Evolutionary conservation across 2,888 invertebrate species (phyloP), one percentile per base, ranked within the genome.

Genomic region (Sthenelais limicola): DNA sequence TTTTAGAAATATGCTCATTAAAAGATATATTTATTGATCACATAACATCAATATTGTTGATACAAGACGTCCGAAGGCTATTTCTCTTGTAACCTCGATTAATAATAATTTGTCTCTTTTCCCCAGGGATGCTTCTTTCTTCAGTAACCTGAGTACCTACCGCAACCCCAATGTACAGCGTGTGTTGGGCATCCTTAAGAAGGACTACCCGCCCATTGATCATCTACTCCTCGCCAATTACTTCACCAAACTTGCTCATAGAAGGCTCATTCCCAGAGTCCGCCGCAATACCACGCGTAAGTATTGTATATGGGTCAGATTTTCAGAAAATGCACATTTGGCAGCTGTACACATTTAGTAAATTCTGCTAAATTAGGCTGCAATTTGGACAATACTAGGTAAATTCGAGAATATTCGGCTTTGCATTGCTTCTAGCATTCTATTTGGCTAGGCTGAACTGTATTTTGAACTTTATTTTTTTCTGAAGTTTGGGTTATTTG

Each of bases 121-220:
- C 26, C 30, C 24, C 76, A 85, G 85, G 52, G 81, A 82, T 74
- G 79, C 79, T 21, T 73, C 77, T 5, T 87, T 84, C 74, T 85
- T 88, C 77, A 72, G 79, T 4, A 77, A 74, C 3, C 78, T 86
- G 77, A 84, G 85, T 72, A 83, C 82, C 1, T 87, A 83, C 76
- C 76, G 76, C 51, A 85, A 85, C 32, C 77, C 80, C 35, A 82
- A 83, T 71, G 79, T 84, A 0, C 77, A 85, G 66, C 72, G 78
- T 28, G 78, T 82, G 2, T 72, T 86, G 62, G n/a, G 74, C 9
- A 75, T 81, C 18, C 76, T 85, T 43, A 79, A 79, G 12, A 74
- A 84, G 77, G 62, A 72, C 15, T 88, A 87, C 73, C 87, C 88
- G 7, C 80, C 80, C 58, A 80, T 82, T 15, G 82, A 83, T 77